These are phyloP conservation scores for Idaea dimidiata DNA, from an alignment of 2,888 invertebrate genomes.

Conservation along the genomic window DNA sequence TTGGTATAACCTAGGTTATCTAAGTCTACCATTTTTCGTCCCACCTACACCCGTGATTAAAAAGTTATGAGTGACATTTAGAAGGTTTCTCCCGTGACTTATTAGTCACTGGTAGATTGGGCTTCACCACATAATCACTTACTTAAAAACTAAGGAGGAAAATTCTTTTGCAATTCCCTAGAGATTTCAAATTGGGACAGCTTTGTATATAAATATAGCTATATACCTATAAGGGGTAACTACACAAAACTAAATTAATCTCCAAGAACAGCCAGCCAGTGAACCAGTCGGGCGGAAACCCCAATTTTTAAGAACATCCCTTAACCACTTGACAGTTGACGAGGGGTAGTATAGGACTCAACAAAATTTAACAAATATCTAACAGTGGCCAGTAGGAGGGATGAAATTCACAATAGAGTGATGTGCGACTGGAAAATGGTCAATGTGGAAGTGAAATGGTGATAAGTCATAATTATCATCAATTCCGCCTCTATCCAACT, in stretches of 20 bases:
- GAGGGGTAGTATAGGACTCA: background rate
- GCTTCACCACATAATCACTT: no score
- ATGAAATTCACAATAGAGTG: background rate
- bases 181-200: background rate
- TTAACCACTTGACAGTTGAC: conserved; percentile 13
- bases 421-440: background rate
- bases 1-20: no score
- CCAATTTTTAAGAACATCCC: conserved; percentile 53
- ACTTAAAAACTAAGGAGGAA: no score
- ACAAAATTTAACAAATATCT: background rate
- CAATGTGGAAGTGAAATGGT: no score
- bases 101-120: no score
- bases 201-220: background rate
- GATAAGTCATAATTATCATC: no score
- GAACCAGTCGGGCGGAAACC: conserved; percentile 50
- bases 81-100: no score
- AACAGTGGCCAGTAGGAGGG: background rate
- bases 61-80: no score
- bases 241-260: conserved; percentile 53
- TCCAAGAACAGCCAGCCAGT: conserved; percentile 19
- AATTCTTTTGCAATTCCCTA: background rate
- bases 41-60: no score
- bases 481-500: no score
- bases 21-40: no score
- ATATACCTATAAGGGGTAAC: background rate